These are phyloP conservation scores for Girardinus metallicus DNA, from an alignment of 2,797 vertebrate species.

Conservation along the genomic window DNA sequence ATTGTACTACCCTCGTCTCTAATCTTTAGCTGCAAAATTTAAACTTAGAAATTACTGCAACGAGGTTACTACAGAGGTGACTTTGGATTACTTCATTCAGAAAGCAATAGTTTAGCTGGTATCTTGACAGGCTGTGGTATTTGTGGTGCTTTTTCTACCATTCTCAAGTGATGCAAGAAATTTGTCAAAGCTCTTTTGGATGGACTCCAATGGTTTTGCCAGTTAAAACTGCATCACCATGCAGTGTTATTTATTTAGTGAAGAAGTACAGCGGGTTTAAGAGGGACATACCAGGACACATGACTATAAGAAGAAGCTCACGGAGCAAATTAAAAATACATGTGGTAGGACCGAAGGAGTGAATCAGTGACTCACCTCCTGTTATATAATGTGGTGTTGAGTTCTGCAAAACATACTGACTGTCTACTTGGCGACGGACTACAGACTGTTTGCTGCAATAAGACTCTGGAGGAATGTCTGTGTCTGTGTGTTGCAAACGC, in stretches of 20 bases:
- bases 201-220: neutral
- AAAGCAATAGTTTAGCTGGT: neutral
- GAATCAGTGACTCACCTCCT: slow-evolving; percentile 50
- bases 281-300: slow-evolving; percentile 3
- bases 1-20: neutral
- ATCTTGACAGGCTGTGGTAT: neutral
- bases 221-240: neutral
- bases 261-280: neutral
- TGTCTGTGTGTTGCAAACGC: slow-evolving; percentile 30
- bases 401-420: slow-evolving; percentile 56
- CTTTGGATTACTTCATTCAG: neutral
- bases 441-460: slow-evolving; percentile 37
- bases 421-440: slow-evolving; percentile 23
- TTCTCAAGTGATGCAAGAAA: neutral
- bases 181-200: neutral
- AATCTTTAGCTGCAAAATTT: neutral
- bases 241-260: neutral
- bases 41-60: neutral
- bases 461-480: slow-evolving; percentile 54
- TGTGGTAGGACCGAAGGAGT: slow-evolving; percentile 23
- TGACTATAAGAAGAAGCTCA: slow-evolving; percentile 5
- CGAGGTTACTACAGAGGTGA: neutral
- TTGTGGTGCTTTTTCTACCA: neutral
- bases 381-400: slow-evolving; percentile 55
- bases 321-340: slow-evolving; percentile 41